Percentiles rank a stretch among this genome's conserved stretches.
phyloP scores from a whole-genome alignment of 1,140 invertebrate species.

The Brachionus asplanchnoidis region DNA sequence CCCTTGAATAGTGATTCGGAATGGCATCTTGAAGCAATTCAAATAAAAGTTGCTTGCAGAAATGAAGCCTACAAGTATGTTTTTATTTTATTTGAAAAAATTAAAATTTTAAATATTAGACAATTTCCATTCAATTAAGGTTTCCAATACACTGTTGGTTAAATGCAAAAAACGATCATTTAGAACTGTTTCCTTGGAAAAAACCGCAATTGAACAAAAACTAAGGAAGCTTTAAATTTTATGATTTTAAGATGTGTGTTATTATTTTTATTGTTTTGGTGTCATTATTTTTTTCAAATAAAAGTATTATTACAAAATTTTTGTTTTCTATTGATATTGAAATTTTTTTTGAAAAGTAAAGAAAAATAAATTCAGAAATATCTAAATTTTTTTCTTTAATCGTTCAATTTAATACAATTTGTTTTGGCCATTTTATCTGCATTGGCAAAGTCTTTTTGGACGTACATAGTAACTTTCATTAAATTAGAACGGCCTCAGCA shows the following conservation, averaged over 20 bases:
- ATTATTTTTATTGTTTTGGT: not conserved
- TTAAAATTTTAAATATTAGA: not conserved
- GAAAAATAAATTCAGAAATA: too few species aligned
- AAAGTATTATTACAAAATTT: not conserved
- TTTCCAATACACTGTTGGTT: conserved; percentile 37
- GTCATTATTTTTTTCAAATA: not conserved
- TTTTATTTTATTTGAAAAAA: not conserved
- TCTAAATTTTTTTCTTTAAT: too few species aligned
- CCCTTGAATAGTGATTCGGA: not conserved
- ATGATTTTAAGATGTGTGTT: not conserved
- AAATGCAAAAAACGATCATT: conserved; percentile 1
- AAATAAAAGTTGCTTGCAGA: conserved; percentile 27
- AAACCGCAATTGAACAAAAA: not conserved
- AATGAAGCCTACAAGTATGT: conserved; percentile 34
- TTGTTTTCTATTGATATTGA: too few species aligned
- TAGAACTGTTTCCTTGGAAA: conserved; percentile 36
- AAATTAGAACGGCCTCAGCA: too few species aligned
- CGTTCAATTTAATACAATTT: too few species aligned
- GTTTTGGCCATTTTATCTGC: too few species aligned
- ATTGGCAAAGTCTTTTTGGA: too few species aligned
- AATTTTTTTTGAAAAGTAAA: too few species aligned
- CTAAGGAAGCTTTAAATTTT: not conserved
- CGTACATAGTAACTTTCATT: too few species aligned
- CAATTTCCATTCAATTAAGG: not conserved
- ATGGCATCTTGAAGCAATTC: conserved; percentile 31